A percentile compares a stretch with the other conserved stretches of the same genome.
These are phyloP conservation scores for Trichosurus vulpecula DNA, from an alignment of 2,797 vertebrate genomes.

Conservation along the genomic window DNA sequence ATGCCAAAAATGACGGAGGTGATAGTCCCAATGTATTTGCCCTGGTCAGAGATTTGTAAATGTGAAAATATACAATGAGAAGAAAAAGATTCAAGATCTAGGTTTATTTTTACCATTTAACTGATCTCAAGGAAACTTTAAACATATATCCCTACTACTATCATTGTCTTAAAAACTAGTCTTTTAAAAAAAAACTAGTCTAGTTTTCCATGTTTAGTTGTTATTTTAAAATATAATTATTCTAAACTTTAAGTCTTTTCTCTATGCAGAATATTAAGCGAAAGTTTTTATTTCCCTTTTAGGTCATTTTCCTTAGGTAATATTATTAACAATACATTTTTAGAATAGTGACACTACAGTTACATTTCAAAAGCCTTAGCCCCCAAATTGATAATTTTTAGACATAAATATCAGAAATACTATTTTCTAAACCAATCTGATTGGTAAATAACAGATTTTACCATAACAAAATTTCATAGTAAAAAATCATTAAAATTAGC, in stretches of 20 bases:
- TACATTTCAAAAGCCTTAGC: constrained; percentile 1
- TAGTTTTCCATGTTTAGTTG: not conserved
- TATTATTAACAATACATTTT: constrained; percentile 25
- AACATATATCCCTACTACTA: not conserved
- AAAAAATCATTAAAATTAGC: constrained; percentile 23
- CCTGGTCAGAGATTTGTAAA: not conserved
- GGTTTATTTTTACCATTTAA: constrained; percentile 20
- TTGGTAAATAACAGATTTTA: constrained; percentile 18
- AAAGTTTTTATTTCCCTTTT: not conserved
- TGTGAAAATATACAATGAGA: not conserved
- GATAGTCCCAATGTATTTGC: not conserved
- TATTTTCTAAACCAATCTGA: constrained; percentile 40
- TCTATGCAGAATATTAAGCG: not conserved
- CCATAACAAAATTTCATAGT: constrained; percentile 11
- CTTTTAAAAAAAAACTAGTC: too few relatives aligned
- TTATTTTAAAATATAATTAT: constrained; percentile 14
- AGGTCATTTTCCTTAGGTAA: constrained; percentile 10
- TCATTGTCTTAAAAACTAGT: constrained; percentile 6
- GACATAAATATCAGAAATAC: constrained; percentile 20
- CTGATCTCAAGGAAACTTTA: not conserved
- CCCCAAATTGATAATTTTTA: not conserved
- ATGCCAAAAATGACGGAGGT: not conserved
- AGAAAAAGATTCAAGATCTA: not conserved
- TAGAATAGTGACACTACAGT: not conserved
- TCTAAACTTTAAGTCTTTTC: constrained; percentile 7